These are phyloP conservation scores for Melanerpes formicivorus DNA, from an alignment of 2,113 vertebrate genomes.

Conservation along the genomic window DNA sequence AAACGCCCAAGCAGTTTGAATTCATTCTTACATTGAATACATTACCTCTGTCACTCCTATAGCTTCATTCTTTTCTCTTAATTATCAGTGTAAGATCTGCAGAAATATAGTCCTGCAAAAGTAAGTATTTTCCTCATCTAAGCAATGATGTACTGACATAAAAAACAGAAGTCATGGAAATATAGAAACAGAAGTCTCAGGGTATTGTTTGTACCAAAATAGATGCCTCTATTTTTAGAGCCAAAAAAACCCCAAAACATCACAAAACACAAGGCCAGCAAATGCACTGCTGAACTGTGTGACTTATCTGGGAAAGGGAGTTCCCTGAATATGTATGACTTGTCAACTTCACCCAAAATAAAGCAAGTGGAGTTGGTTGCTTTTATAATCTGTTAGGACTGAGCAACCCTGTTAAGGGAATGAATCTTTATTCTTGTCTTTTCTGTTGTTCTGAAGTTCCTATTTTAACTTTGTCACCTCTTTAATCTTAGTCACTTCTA, in stretches of 20 bases:
- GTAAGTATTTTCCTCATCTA: background rate
- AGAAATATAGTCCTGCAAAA: background rate
- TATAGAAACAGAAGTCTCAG: background rate
- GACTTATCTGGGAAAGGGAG: slow-evolving; percentile 18
- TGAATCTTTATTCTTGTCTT: background rate
- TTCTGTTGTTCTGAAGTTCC: background rate
- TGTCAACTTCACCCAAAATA: background rate
- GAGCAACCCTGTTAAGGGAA: background rate
- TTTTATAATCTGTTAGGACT: background rate
- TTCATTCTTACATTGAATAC: background rate
- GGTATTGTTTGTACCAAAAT: slow-evolving; percentile 21
- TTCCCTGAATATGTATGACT: background rate
- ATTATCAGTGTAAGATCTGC: background rate
- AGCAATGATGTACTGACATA: background rate
- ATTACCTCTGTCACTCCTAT: background rate
- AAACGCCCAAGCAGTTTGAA: background rate
- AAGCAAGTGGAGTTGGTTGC: background rate
- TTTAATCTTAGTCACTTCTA: background rate
- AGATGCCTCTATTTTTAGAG: slow-evolving; percentile 23
- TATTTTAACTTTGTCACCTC: background rate
- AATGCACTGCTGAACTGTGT: background rate
- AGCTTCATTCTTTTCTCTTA: background rate
- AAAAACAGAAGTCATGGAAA: slow-evolving; percentile 29
- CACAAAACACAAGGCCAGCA: background rate
- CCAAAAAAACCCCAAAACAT: background rate